phyloP scores from a whole-genome alignment of 2,888 invertebrate species.

The Schizotus pectinicornis region DNA sequence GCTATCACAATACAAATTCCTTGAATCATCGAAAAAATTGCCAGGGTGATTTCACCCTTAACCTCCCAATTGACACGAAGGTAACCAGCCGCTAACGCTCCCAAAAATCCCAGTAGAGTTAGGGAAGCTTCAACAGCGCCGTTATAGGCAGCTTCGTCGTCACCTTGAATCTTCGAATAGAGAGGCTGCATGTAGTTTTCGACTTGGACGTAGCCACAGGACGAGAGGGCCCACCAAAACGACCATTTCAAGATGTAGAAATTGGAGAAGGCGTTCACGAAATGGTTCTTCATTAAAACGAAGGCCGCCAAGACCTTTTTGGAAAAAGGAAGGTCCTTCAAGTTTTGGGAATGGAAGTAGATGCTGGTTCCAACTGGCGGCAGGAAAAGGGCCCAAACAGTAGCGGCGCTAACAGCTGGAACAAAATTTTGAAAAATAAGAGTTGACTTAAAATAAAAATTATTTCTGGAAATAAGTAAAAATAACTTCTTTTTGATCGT shows the following conservation, averaged over 20 bases:
- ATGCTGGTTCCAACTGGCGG: slow-evolving; percentile 75
- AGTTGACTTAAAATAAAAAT: background rate
- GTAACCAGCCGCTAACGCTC: slow-evolving; percentile 62
- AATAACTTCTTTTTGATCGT: too few species aligned
- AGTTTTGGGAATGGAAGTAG: slow-evolving; percentile 69
- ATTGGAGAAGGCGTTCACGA: slow-evolving; percentile 64
- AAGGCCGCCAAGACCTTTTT: slow-evolving; percentile 55
- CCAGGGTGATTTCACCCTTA: slow-evolving; percentile 57
- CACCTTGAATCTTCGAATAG: slow-evolving; percentile 72
- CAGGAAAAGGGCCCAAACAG: slow-evolving; percentile 72
- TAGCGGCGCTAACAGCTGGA: slow-evolving; percentile 72
- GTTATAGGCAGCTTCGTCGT: slow-evolving; percentile 50
- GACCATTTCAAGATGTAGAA: slow-evolving; percentile 71
- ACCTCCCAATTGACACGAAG: slow-evolving; percentile 55
- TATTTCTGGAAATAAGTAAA: too few species aligned
- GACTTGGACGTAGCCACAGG: slow-evolving; percentile 73
- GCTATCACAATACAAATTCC: slow-evolving; percentile 61
- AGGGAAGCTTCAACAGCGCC: slow-evolving; percentile 83
- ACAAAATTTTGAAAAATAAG: slow-evolving; percentile 43
- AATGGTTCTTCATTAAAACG: slow-evolving; percentile 62
- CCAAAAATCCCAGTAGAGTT: slow-evolving; percentile 70
- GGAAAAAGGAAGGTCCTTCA: slow-evolving; percentile 1
- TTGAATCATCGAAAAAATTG: slow-evolving; percentile 60
- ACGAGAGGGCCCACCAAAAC: slow-evolving; percentile 75
- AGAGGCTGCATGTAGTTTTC: slow-evolving; percentile 80